Evolutionary conservation across 2,113 vertebrate genomes (phyloP), one percentile per base, ranked within the genome.

Genomic region (Gallinago media): DNA sequence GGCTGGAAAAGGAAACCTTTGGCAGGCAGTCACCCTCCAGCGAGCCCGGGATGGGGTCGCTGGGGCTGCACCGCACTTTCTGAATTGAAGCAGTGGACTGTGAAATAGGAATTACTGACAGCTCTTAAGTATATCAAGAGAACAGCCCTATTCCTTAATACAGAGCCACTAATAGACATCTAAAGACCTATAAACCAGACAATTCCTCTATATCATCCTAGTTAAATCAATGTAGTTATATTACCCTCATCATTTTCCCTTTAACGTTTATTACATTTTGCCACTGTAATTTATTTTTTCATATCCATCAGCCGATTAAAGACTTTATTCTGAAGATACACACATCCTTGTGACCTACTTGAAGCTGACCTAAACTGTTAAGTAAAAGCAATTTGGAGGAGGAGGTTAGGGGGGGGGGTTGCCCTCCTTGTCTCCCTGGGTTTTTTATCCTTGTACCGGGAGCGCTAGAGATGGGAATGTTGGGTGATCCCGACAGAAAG

Each of bases 161-260:
- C 97, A 97, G 97, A 98, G 97, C 97, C 97, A 92, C 97, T 98
- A 98, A 98, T 98, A 98, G 98, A 98, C 98, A 98, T 98, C 98
- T 95, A 98, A 98, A 98, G 98, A 98, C 98, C 98, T 97, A 98
- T 98, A 98, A 98, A 98, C 96, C 97, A 98, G 98, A 98, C 98
- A 98, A 98, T 98, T 98, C 98, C 98, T 98, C 98, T 98, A 97
- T 97, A 98, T 98, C 98, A 98, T 98, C 97, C 98, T 98, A 97
- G 98, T 98, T 98, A 98, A 98, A 98, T 98, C 98, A 98, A 98
- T 98, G 98, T 98, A 97, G 97, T 98, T 98, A 98, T 98, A 98
- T 98, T 98, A 98, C 98, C 96, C 97, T 98, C 98, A 98, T 98
- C 98, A 98, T 98, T 98, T 98, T 98, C 97, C 98, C 98, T 98